Base-by-base conservation (phyloP, 2,888 invertebrate species). In the Syritta pipiens region DNA sequence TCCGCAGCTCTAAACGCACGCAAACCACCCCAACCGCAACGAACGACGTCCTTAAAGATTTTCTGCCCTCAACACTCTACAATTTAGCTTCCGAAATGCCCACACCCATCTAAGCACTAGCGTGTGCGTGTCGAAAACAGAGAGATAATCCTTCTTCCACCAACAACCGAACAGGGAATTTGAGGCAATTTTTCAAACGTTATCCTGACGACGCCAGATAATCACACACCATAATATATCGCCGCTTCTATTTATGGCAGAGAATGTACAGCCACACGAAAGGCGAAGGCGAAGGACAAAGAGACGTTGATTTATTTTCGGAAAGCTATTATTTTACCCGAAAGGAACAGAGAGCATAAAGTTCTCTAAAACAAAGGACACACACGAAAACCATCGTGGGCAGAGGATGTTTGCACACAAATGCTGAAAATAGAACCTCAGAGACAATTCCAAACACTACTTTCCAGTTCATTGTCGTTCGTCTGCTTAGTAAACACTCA, bases 121-220 rank as follows among this genome's bases (percentile, higher is more conserved):
- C 48, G 65, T 51, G 42, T 55, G 44, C 26, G 46, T 37, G 55
- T 37, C 48, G 9, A 19, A 26, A 46, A 19, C 9, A 46, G 55
- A 19, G 22, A 10, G 30, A 26, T 24, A 22, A 51, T 7, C 42
- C 51, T 51, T 42, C 40, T 17, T 14, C 20, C 9, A 35, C 22
- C 2, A 7, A 26, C 28, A 9, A 7, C 35, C 9, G 37, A 17
- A 17, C 24, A 35, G 3, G 17, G 4, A 30, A n/a, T 59, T 10
- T 17, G n/a, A 37, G 51, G 44, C 55, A 55, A 46, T 55, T 55
- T 46, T 6, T 55, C 46, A 67, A 46, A 46, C 19, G 44, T 26
- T 65, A 53, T 65, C 46, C 53, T 55, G 35, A 46, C n/a, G n/a
- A n/a, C 24, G 55, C 22, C 42, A 53, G 42, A 53, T 44, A 62